Percentiles rank a stretch among this genome's conserved stretches.
These are phyloP conservation scores for Norana najaformis DNA, from an alignment of 2,888 invertebrate species.

Conservation along the genomic window DNA sequence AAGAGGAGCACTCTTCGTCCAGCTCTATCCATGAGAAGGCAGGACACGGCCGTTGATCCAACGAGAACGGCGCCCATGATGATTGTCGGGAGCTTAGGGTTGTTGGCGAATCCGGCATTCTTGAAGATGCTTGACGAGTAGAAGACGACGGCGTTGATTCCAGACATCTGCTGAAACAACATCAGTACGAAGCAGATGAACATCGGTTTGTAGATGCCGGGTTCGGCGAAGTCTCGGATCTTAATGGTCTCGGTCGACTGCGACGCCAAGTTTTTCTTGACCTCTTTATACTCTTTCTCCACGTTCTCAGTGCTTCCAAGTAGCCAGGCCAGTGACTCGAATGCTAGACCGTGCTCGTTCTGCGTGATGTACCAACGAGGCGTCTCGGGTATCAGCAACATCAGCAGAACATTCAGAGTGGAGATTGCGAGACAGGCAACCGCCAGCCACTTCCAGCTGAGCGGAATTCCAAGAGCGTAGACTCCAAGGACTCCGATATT, in stretches of 20 bases:
- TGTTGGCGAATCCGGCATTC: conserved; percentile 78
- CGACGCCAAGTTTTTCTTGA: neutral
- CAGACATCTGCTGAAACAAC: conserved; percentile 92
- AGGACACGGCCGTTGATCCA: conserved; percentile 82
- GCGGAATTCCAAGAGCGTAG: conserved; percentile 31
- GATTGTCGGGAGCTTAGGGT: conserved; percentile 77
- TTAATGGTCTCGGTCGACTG: neutral
- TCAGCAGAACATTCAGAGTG: neutral
- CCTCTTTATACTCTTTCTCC: conserved; percentile 67
- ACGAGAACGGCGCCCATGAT: conserved; percentile 88
- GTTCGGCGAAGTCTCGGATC: conserved; percentile 23
- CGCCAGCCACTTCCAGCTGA: conserved; percentile 32
- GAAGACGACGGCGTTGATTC: conserved; percentile 92
- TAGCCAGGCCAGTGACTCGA: conserved; percentile 79
- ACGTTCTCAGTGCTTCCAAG: conserved; percentile 72
- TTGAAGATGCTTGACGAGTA: conserved; percentile 83
- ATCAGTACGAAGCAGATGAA: conserved; percentile 82
- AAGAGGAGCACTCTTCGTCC: conserved; percentile 86
- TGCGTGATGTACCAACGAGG: conserved; percentile 33
- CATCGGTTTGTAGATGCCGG: conserved; percentile 71
- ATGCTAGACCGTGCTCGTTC: conserved; percentile 71
- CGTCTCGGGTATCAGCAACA: conserved; percentile 34
- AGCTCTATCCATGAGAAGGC: conserved; percentile 81
- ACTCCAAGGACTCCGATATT: conserved; percentile 66
- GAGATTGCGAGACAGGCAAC: conserved; percentile 16